Evolutionary conservation across 2,113 vertebrate species (phyloP), one percentile per base, ranked within the genome.

Genomic region (Chauna torquata): DNA sequence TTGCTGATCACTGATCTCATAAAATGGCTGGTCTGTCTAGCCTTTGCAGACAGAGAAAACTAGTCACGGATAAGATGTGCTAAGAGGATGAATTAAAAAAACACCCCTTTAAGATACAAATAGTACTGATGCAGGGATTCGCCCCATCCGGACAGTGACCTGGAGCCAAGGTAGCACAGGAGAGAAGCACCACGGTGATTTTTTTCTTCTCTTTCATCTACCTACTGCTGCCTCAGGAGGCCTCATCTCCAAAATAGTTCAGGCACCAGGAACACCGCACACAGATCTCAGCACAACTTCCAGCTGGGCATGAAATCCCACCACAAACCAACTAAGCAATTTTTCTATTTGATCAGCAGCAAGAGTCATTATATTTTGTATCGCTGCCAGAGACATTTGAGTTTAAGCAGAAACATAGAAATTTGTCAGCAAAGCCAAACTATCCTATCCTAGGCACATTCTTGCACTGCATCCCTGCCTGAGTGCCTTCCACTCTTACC

Each of bases 41-140:
- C 77, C 80, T 72, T 65, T 91, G 74, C 91, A 92, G 81, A 76
- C 86, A 94, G 86, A 93, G 87, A 92, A 78, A 88, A 93, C 84
- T 76, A 69, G 79, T 55, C 6, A 2, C 71, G 66, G 58, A 70
- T 91, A 96, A 92, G 74, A 92, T 82, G 62, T 69, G 66, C 40
- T 96, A 94, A 87, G 86, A 95, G 87, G 84, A 95, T 86, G 84
- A 92, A 92, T 80, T 85, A 54, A 89, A 89, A 92, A 77, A 47
- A 2, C 70, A 80, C 70, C 71, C 87, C 75, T 89, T 76, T 75
- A 54, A 61, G 86, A 92, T 85, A 62, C 61, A 97, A 85, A 95
- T 69, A 94, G 88, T 84, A 66, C 49, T 36, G 57, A 61, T 69
- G 65, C 3, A 1, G 34, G 69, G 81, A 94, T 95, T 96, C 82